Conservation (phyloP, 1,140 invertebrate species). For the Zaprionus camerounensis region DNA sequence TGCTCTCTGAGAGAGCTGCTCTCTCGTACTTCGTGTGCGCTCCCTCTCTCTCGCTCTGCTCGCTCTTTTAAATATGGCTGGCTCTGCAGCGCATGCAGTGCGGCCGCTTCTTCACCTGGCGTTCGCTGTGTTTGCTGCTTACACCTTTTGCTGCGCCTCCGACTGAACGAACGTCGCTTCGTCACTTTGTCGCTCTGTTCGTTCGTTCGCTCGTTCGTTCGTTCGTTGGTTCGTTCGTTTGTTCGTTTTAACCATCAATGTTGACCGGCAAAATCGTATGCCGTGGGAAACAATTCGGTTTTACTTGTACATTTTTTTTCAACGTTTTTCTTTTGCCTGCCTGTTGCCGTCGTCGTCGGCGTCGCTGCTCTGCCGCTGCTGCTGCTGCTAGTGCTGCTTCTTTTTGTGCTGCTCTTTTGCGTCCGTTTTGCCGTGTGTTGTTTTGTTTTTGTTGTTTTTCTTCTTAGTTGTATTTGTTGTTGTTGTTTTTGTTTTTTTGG, state of each 20-base stretch:
- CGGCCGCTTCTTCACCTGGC: slow-evolving; percentile 77
- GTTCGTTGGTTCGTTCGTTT: slow-evolving; percentile 47
- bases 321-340: slow-evolving; percentile 64
- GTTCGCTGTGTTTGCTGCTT: slow-evolving; percentile 56
- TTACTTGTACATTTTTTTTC: slow-evolving; percentile 82
- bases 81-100: slow-evolving; percentile 60
- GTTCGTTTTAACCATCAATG: slow-evolving; percentile 73
- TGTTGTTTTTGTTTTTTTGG: slow-evolving; percentile 34
- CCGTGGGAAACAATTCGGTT: slow-evolving; percentile 85
- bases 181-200: slow-evolving; percentile 35
- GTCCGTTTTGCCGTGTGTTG: slow-evolving; percentile 67
- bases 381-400: slow-evolving; percentile 46
- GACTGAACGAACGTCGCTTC: slow-evolving; percentile 35
- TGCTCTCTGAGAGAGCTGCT: slow-evolving; percentile 2
- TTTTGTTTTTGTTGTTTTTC: slow-evolving; percentile 55
- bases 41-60: slow-evolving; percentile 15
- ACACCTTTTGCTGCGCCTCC: slow-evolving; percentile 69
- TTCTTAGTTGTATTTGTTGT: slow-evolving; percentile 43
- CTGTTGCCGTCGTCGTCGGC: slow-evolving; percentile 47
- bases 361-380: slow-evolving; percentile 41
- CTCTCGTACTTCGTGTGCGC: slow-evolving; percentile 10
- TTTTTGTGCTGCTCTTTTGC: slow-evolving; percentile 68
- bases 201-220: slow-evolving; percentile 40
- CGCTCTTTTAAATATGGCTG: slow-evolving; percentile 69
- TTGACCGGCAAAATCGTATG: slow-evolving; percentile 85